phyloP scores from a whole-genome alignment of 2,797 vertebrate species.

The Arnoldichthys spilopterus region DNA sequence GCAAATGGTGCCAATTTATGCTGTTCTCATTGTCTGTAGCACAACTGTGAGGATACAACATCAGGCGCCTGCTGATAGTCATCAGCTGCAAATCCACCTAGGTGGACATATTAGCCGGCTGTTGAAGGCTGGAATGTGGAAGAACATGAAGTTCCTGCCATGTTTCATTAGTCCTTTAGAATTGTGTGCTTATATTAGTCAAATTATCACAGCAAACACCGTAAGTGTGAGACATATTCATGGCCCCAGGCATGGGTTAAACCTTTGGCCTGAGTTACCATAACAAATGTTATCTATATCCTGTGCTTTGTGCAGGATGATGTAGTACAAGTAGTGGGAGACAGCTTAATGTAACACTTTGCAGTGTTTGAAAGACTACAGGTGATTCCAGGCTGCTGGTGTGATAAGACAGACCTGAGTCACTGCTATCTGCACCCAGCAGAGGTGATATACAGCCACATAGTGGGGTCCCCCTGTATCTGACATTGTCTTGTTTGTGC shows the following conservation, averaged over 20 bases:
- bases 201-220: not conserved
- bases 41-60: not conserved
- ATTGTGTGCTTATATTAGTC: not conserved
- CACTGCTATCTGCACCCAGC: conserved; percentile 3
- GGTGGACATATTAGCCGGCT: too few species aligned
- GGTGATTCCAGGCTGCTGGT: too few species aligned
- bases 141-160: not conserved
- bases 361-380: not conserved
- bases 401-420: conserved; percentile 6
- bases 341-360: not conserved
- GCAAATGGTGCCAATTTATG: not conserved
- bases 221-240: not conserved
- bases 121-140: not conserved
- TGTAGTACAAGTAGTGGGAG: not conserved
- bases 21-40: too few species aligned
- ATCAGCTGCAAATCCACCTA: not conserved
- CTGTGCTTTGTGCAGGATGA: not conserved
- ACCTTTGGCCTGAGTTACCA: not conserved
- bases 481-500: not conserved
- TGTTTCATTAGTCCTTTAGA: not conserved
- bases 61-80: not conserved
- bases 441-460: conserved; percentile 5
- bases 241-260: not conserved
- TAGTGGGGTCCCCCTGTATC: not conserved
- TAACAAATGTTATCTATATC: not conserved